Evolutionary conservation across 2,888 invertebrate species (phyloP).

Genomic region (Plebejus argus): DNA sequence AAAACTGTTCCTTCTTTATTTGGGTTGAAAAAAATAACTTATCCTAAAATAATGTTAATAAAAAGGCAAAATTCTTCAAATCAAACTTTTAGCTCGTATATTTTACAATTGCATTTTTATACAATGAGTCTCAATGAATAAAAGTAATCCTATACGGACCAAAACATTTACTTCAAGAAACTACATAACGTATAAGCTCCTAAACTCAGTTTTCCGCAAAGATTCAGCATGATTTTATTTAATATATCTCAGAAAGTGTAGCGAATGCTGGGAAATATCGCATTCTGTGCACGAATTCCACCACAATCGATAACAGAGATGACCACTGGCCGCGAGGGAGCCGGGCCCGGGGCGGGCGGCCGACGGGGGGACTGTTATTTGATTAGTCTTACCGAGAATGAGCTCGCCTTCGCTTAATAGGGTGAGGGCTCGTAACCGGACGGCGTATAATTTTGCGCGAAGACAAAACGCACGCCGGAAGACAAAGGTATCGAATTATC

Average conservation of each 20-base stretch:
- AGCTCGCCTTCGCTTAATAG: conserved; percentile 79
- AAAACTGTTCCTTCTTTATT: not conserved
- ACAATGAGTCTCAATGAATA: not conserved
- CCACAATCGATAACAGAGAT: conserved; percentile 82
- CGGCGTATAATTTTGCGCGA: conserved; percentile 72
- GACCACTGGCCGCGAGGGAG: conserved; percentile 76
- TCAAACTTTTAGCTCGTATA: too few species aligned
- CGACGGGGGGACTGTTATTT: conserved; percentile 79
- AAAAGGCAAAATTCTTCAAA: too few species aligned
- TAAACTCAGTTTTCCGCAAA: conserved; percentile 25
- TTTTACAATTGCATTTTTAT: too few species aligned
- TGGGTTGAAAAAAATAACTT: not conserved
- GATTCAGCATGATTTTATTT: conserved; percentile 40
- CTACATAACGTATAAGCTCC: not conserved
- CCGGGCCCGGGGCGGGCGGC: conserved; percentile 51
- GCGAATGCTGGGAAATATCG: conserved; percentile 75
- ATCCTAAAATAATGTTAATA: too few species aligned
- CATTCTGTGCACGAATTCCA: conserved; percentile 81
- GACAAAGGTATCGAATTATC: conserved; percentile 46
- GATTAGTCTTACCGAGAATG: conserved; percentile 82
- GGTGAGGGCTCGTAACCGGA: conserved; percentile 79
- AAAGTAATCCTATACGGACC: not conserved
- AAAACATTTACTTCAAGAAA: not conserved
- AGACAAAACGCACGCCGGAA: conserved; percentile 53
- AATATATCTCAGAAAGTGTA: conserved; percentile 51